phyloP scores from a whole-genome alignment of 2,797 vertebrate genomes.

The Sus cebifrons region DNA sequence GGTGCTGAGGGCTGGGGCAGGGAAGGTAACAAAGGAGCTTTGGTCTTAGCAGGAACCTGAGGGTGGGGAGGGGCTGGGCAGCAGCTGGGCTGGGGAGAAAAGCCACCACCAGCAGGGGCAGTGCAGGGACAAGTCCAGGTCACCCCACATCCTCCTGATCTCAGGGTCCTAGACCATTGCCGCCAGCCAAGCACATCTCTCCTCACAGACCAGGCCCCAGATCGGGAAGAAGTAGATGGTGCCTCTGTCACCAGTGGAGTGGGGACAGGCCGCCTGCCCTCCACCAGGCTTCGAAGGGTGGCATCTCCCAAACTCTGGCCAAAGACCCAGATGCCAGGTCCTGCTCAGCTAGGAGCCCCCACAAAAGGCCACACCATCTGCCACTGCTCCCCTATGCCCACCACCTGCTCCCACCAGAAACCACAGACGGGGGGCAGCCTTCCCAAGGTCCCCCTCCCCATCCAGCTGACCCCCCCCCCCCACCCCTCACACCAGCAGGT shows the following conservation, averaged over 20 bases:
- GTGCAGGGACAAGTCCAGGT: neutral
- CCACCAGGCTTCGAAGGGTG: neutral
- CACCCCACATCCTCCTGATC: neutral
- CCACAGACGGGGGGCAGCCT: neutral
- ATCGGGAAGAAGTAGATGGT: neutral
- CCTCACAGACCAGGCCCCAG: neutral
- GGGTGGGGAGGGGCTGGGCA: neutral
- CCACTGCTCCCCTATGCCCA: neutral
- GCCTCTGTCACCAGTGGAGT: neutral
- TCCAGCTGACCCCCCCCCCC: neutral
- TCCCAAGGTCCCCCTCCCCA: neutral
- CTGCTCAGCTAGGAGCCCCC: neutral
- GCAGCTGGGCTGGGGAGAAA: neutral
- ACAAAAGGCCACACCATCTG: neutral
- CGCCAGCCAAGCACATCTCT: neutral
- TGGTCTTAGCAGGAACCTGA: neutral
- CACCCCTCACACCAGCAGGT: neutral
- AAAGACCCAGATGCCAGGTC: neutral
- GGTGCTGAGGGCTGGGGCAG: neutral
- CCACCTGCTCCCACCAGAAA: neutral
- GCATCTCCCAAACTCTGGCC: neutral
- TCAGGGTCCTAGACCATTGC: neutral
- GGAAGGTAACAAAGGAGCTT: slow-evolving; percentile 46
- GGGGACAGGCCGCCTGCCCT: neutral
- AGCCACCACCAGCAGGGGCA: neutral